Conservation (phyloP, 2,113 vertebrate species). For the Phainopepla nitens region DNA sequence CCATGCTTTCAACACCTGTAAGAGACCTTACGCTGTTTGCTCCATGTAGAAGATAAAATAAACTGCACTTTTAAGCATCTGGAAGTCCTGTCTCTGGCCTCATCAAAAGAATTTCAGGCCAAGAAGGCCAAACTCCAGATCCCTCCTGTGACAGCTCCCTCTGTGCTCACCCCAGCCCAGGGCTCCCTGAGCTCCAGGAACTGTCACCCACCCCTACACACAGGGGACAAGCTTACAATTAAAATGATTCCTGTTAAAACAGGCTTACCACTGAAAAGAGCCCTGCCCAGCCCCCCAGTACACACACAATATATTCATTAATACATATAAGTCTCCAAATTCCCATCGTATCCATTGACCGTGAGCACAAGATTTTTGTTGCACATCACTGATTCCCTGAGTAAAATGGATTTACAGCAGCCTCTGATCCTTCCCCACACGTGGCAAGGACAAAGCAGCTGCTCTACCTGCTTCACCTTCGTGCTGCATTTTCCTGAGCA, state of each 20-base stretch:
- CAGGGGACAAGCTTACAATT: neutral
- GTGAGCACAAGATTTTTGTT: neutral
- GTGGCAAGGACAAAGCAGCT: neutral
- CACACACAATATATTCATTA: neutral
- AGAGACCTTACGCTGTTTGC: too few species aligned
- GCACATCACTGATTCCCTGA: neutral
- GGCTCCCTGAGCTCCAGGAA: neutral
- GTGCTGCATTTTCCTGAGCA: neutral
- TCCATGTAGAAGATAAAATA: too few species aligned
- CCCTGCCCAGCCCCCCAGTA: neutral
- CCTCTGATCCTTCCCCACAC: neutral
- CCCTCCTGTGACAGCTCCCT: neutral
- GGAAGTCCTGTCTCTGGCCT: too few species aligned
- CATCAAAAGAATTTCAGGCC: too few species aligned
- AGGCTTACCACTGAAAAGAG: neutral
- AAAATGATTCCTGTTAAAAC: neutral
- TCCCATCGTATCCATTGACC: neutral
- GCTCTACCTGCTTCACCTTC: neutral
- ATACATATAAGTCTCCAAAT: fast-evolving
- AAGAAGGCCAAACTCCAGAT: neutral
- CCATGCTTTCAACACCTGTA: too few species aligned
- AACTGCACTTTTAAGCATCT: too few species aligned
- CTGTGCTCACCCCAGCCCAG: neutral
- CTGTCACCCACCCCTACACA: fast-evolving
- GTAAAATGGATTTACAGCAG: neutral